Conservation (phyloP, 2,888 invertebrate genomes). For the Drosophila suboccidentalis region DNA sequence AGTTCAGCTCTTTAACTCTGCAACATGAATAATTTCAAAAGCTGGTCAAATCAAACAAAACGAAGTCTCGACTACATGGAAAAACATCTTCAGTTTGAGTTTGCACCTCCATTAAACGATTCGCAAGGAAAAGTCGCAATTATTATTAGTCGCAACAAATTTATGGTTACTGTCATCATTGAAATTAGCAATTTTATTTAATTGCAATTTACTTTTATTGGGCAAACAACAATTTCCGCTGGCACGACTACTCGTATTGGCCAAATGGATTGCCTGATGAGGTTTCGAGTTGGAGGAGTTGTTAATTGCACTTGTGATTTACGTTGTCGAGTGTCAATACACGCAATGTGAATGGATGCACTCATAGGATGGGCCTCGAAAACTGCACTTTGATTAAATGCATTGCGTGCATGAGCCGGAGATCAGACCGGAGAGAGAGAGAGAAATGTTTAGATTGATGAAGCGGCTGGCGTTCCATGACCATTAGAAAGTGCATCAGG, state of each 20-base stretch:
- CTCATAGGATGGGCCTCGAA: conserved; percentile 17
- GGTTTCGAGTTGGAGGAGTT: conserved; percentile 47
- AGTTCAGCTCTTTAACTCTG: neutral
- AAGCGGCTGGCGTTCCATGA: conserved; percentile 44
- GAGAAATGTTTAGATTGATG: conserved; percentile 57
- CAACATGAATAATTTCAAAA: neutral
- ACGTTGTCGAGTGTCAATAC: conserved; percentile 77
- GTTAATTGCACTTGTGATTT: conserved; percentile 81
- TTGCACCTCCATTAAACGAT: conserved; percentile 30
- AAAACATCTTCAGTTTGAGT: neutral
- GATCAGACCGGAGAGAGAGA: conserved; percentile 26
- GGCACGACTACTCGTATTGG: conserved; percentile 30
- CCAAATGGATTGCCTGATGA: conserved; percentile 49
- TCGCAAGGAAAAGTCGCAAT: conserved; percentile 19
- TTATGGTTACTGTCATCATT: conserved; percentile 77
- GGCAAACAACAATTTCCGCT: conserved; percentile 78
- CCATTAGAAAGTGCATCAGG: conserved; percentile 67
- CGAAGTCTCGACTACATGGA: neutral
- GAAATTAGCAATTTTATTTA: conserved; percentile 80
- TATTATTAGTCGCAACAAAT: conserved; percentile 46
- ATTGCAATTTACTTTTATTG: conserved; percentile 83
- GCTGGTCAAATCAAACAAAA: conserved; percentile 16
- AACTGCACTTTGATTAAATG: conserved; percentile 62
- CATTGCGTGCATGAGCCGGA: conserved; percentile 59
- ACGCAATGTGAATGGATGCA: conserved; percentile 65